Conservation (phyloP, 92 coral and sea anemone genomes). For the Anthopleura xanthogrammica region DNA sequence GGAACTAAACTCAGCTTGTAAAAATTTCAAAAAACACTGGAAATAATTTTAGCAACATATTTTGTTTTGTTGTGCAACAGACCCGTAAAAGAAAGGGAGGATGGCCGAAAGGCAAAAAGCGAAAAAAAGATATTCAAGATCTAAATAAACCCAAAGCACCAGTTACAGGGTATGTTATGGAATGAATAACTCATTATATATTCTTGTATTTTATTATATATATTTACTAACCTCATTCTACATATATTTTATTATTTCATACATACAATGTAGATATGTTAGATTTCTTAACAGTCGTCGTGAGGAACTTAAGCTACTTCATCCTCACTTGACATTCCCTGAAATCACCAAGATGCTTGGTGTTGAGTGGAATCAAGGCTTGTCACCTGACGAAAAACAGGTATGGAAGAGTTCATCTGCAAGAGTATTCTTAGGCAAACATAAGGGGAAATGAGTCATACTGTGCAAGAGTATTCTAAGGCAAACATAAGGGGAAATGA, state of each 20-base stretch:
- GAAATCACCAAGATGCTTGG: conserved; percentile 91
- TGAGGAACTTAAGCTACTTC: conserved; percentile 77
- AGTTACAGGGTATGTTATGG: conserved; percentile 79
- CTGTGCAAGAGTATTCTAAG: too few species aligned
- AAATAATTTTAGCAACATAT: background rate
- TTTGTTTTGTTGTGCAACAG: background rate
- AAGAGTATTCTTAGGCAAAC: too few species aligned
- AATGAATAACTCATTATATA: background rate
- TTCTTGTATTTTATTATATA: background rate
- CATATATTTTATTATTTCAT: background rate
- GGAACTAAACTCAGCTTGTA: too few species aligned
- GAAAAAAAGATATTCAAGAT: conserved; percentile 73
- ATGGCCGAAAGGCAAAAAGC: conserved; percentile 93
- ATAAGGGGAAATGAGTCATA: too few species aligned
- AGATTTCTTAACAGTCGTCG: conserved; percentile 87
- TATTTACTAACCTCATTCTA: background rate
- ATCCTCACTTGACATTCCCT: conserved; percentile 70
- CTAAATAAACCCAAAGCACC: conserved; percentile 83
- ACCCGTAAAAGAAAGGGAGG: conserved; percentile 84
- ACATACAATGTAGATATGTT: conserved; percentile 65
- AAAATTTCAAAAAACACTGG: too few species aligned
- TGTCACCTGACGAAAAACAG: conserved; percentile 75
- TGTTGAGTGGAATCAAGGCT: conserved; percentile 75
- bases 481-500: too few species aligned
- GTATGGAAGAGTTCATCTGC: conserved; percentile 23